Base-by-base conservation (phyloP, 2,888 invertebrate genomes). In the Homarus gammarus region DNA sequence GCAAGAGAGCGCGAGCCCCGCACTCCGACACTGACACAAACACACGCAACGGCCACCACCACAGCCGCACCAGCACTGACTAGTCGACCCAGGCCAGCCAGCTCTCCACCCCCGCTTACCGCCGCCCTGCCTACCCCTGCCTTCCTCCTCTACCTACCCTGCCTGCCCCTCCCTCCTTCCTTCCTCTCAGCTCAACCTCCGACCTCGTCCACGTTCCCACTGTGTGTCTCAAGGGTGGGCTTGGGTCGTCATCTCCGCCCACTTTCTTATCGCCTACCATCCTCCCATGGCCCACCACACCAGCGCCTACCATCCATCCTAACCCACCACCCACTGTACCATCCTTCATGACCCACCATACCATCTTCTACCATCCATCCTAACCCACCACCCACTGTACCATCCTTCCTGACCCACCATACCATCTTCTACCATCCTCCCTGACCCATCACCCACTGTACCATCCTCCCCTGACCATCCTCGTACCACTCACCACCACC, bases 11-110 rank as follows among this genome's bases (percentile, higher is more conserved):
- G 86, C 61, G 78, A 78, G 78, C 33, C 49, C 78, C 51, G 79
- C 86, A 70, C 86, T 49, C 40, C 86, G n/a, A 56, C 79, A 86
- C 86, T 33, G 70, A 70, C 86, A 86, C 86, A 79, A 36, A 79
- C 61, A 72, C 86, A 86, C 78, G 33, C 70, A 86, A 56, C 86
- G 49, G 56, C 68, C 79, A 51, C 86, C 79, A 68, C 79, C 86
- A 72, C 86, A 79, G 86, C 79, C 86, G 79, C 86, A 87, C 86
- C 86, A 87, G 31, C 79, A 87, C 86, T 87, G 86, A 86, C 68
- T 78, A 49, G 49, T 51, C 68, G 64, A 33, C 70, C 40, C 18
- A 6, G 61, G 10, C 40, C 27, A 15, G 18, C 84, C 8, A 27
- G 61, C 75, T 61, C 77, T 27, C 68, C 70, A 8, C 78, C 51